Percentiles rank a stretch among this genome's conserved stretches.
Conservation (phyloP, 2,888 invertebrate genomes). For the Aleiodes testaceus region DNA sequence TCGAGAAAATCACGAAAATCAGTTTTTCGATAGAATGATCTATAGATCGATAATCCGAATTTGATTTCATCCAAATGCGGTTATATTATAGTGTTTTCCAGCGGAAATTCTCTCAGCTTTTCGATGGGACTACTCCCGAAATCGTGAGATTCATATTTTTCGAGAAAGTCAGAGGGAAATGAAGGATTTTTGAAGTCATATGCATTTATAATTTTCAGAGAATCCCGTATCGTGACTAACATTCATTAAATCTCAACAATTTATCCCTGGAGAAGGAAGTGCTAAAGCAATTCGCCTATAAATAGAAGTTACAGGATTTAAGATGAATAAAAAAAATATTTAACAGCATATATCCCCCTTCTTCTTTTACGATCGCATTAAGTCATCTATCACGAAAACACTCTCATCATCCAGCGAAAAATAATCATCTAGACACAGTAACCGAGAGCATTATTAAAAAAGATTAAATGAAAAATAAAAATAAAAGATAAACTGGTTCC, state of each 20-base stretch:
- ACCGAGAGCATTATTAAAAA: constrained; percentile 19
- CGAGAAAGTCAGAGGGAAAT: background rate
- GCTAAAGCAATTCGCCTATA: constrained; percentile 36
- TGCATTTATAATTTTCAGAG: background rate
- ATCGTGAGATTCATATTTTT: background rate
- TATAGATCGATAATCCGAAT: constrained; percentile 4
- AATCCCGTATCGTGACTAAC: constrained; percentile 46
- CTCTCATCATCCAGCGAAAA: constrained; percentile 22
- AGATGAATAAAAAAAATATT: constrained; percentile 36
- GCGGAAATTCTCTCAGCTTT: background rate
- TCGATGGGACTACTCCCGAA: background rate
- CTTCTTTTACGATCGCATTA: background rate
- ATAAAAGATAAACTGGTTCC: constrained; percentile 26
- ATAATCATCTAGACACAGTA: constrained; percentile 31
- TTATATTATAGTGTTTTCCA: background rate
- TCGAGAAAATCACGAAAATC: background rate
- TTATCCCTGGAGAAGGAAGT: constrained; percentile 46
- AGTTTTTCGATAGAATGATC: constrained; percentile 4
- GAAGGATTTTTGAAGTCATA: background rate
- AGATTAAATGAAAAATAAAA: constrained; percentile 18
- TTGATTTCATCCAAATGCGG: background rate
- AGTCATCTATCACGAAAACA: constrained; percentile 19
- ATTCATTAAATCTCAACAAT: constrained; percentile 47
- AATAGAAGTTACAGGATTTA: constrained; percentile 49
- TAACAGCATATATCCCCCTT: constrained; percentile 4